Conservation (phyloP, 1,140 invertebrate genomes). For the Eriosoma lanigerum region DNA sequence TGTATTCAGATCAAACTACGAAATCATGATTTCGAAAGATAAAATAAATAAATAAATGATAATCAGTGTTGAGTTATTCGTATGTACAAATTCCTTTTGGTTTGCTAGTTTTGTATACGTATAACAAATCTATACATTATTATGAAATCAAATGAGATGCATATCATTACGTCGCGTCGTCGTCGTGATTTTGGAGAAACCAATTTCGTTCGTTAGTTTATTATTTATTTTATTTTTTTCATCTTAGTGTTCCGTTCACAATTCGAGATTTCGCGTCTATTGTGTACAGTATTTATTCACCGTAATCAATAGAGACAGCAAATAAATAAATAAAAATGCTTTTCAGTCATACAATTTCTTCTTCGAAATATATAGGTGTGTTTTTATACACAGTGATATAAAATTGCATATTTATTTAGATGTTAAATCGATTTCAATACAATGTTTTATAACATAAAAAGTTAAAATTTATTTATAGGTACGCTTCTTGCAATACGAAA, state of each 20-base stretch:
- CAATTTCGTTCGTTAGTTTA: not conserved
- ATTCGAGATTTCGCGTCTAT: constrained; percentile 14
- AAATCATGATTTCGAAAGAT: not conserved
- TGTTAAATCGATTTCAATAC: not conserved
- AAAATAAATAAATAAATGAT: not conserved
- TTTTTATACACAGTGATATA: not conserved
- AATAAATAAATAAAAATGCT: not conserved
- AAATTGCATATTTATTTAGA: constrained; percentile 1
- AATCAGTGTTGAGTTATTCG: not conserved
- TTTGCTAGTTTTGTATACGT: not conserved
- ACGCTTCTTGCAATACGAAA: too few relatives aligned
- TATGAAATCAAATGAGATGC: not conserved
- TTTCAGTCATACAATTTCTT: too few relatives aligned
- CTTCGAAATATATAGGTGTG: not conserved
- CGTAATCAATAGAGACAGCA: constrained; percentile 25
- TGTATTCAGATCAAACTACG: not conserved
- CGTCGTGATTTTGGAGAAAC: too few relatives aligned
- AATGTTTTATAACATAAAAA: not conserved
- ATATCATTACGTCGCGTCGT: not conserved
- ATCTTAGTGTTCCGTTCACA: not conserved
- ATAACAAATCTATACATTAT: not conserved
- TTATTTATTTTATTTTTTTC: not conserved
- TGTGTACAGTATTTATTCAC: not conserved
- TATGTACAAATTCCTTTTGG: not conserved
- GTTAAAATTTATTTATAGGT: not conserved